A percentile compares a stretch with the other conserved stretches of the same genome.
Evolutionary conservation across 2,113 vertebrate species (phyloP).

Genomic region (Camelus dromedarius): DNA sequence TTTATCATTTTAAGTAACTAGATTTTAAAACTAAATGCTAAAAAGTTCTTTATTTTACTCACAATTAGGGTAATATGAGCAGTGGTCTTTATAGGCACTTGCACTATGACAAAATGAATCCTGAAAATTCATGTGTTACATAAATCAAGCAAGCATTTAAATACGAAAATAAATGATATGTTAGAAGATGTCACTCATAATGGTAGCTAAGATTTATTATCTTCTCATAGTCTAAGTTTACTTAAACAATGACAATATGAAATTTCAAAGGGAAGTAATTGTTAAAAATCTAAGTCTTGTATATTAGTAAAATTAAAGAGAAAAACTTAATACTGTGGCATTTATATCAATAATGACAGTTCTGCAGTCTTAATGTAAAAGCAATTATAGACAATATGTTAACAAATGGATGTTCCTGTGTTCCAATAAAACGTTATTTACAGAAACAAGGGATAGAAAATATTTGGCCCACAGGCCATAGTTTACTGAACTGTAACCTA

Average conservation of each 20-base stretch:
- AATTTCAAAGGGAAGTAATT: background rate
- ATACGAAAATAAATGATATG: background rate
- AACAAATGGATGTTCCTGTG: background rate
- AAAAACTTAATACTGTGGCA: background rate
- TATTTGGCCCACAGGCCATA: background rate
- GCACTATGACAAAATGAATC: background rate
- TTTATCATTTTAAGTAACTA: background rate
- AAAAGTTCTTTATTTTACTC: constrained; percentile 1
- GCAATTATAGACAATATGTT: background rate
- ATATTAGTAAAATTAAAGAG: background rate
- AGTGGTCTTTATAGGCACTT: background rate
- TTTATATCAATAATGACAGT: background rate
- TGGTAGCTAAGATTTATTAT: background rate
- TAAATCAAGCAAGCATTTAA: background rate
- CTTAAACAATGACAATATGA: background rate
- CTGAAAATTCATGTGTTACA: background rate
- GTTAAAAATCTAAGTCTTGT: background rate
- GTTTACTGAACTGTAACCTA: background rate
- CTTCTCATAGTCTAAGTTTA: background rate
- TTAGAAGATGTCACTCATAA: background rate
- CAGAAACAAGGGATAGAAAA: background rate
- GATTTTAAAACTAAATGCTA: background rate
- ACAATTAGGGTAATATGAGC: background rate
- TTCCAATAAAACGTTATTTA: constrained; percentile 5
- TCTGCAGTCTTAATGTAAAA: background rate